Conservation (phyloP, 2,888 invertebrate species). For the Gymnosoma rotundatum region DNA sequence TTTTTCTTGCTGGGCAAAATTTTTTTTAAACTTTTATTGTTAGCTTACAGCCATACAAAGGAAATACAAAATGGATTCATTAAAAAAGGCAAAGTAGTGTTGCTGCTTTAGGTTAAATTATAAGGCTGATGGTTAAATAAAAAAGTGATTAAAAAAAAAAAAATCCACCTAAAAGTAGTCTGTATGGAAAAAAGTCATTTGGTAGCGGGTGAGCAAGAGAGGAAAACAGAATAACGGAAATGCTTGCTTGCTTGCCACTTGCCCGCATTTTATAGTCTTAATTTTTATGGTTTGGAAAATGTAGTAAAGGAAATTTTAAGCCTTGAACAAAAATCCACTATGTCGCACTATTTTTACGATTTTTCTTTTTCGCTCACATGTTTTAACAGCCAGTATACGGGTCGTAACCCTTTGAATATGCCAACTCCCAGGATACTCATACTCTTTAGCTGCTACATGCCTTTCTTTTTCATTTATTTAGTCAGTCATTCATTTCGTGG, state of each 20-base stretch:
- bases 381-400: constrained; percentile 52
- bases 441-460: constrained; percentile 70
- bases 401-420: constrained; percentile 68
- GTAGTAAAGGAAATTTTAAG: constrained; percentile 59
- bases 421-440: constrained; percentile 58
- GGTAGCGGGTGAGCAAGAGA: constrained; percentile 31
- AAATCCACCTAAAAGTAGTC: constrained; percentile 50
- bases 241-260: constrained; percentile 68
- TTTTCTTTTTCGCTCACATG: constrained; percentile 41
- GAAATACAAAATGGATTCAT: constrained; percentile 54
- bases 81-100: constrained; percentile 49
- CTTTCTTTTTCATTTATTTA: constrained; percentile 36
- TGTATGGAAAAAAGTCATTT: constrained; percentile 54
- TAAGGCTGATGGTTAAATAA: constrained; percentile 11
- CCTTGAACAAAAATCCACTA: constrained; percentile 55
- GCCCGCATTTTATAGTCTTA: constrained; percentile 68
- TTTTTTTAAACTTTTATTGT: constrained; percentile 34
- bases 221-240: constrained; percentile 64
- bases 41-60: constrained; percentile 63
- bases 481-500: constrained; percentile 23
- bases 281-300: constrained; percentile 61
- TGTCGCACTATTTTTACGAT: constrained; percentile 64
- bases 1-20: constrained; percentile 36
- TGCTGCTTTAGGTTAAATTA: constrained; percentile 75
- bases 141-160: constrained; percentile 47